Evolutionary conservation across 2,888 invertebrate genomes (phyloP).

Genomic region (Cerastoderma edule): DNA sequence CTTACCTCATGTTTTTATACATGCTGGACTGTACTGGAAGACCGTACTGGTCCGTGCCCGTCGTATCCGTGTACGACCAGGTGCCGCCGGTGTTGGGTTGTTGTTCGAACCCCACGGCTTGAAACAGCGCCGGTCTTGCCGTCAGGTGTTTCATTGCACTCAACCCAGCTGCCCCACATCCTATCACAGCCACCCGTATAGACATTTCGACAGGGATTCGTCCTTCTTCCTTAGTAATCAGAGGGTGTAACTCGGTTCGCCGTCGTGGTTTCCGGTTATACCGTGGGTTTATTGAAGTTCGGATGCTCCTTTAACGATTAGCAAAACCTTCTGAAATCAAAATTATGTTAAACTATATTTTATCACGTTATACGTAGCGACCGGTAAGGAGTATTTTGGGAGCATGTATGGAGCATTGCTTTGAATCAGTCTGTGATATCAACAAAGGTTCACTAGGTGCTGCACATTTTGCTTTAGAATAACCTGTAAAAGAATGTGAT

Average conservation of each 20-base stretch:
- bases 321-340: no score
- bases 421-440: no score
- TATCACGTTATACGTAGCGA: no score
- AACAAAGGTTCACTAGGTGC: no score
- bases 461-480: no score
- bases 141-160: constrained; percentile 89
- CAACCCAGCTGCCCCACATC: constrained; percentile 95
- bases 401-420: no score
- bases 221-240: neutral
- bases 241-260: no score
- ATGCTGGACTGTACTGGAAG: constrained; percentile 94
- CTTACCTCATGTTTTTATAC: constrained; percentile 93
- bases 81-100: constrained; percentile 92
- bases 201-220: constrained; percentile 21
- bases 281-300: neutral
- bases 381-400: no score
- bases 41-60: constrained; percentile 90
- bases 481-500: no score
- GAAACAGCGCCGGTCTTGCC: constrained; percentile 82
- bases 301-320: no score
- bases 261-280: neutral
- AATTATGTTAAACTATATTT: no score
- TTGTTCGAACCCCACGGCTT: constrained; percentile 89
- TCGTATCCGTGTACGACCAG: constrained; percentile 93
- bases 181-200: constrained; percentile 89